Conservation (phyloP, 2,888 invertebrate species). For the Sclerodermus sp. region DNA sequence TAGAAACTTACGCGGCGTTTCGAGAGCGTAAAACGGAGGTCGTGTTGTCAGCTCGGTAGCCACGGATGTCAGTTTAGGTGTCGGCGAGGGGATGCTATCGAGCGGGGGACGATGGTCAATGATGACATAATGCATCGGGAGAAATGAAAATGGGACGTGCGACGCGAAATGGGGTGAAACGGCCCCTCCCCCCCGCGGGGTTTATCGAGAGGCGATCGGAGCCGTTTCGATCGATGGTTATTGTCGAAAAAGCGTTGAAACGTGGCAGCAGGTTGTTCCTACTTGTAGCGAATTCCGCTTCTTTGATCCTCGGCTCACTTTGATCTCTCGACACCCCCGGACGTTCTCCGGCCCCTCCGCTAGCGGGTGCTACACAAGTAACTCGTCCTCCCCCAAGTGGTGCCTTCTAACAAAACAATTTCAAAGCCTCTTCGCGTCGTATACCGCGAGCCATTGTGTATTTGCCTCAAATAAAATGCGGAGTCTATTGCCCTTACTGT, state of each 20-base stretch:
- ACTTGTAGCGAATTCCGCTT: slow-evolving; percentile 39
- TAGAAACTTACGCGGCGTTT: no score
- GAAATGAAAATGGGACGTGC: background rate
- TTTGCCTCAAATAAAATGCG: slow-evolving; percentile 24
- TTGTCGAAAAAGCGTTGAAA: slow-evolving; percentile 17
- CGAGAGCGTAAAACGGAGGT: no score
- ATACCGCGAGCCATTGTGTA: slow-evolving; percentile 18
- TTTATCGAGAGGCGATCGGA: background rate
- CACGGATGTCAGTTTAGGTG: no score
- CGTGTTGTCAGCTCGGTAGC: no score
- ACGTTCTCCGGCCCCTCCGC: slow-evolving; percentile 17
- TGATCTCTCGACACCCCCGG: slow-evolving; percentile 38
- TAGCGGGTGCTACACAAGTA: slow-evolving; percentile 4
- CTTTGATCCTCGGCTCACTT: slow-evolving; percentile 38
- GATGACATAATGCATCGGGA: background rate
- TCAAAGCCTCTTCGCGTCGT: slow-evolving; percentile 17
- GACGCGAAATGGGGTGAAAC: background rate
- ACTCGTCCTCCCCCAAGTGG: slow-evolving; percentile 7
- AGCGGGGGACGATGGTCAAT: no score
- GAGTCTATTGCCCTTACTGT: slow-evolving; percentile 20
- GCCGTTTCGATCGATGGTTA: slow-evolving; percentile 21
- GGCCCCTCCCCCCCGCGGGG: no score
- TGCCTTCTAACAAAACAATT: slow-evolving; percentile 22
- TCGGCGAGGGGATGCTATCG: no score
- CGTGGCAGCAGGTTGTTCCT: slow-evolving; percentile 20